phyloP scores from a whole-genome alignment of 2,888 invertebrate species.

The Thalpophila matura region DNA sequence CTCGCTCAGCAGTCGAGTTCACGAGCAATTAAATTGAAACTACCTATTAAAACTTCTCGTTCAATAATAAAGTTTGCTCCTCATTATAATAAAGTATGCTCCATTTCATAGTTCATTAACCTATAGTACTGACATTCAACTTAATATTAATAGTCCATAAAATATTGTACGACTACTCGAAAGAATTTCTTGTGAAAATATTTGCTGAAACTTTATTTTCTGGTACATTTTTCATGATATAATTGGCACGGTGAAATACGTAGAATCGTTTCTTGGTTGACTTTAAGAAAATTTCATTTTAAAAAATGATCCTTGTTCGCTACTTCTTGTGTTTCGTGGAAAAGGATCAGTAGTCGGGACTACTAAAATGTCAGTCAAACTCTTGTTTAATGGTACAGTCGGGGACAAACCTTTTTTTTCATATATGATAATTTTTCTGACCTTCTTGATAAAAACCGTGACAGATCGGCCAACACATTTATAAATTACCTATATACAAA shows the following conservation, averaged over 20 bases:
- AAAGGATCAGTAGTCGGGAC: no score
- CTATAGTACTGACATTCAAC: conserved; percentile 14
- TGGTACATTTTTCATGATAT: conserved; percentile 16
- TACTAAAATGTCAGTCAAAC: no score
- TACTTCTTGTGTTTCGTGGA: background rate
- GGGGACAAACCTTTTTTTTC: no score
- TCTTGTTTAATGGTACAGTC: no score
- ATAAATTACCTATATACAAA: no score
- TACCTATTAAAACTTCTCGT: no score
- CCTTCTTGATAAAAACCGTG: no score
- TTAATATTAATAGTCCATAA: conserved; percentile 19
- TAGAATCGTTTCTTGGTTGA: background rate
- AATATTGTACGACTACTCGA: conserved; percentile 11
- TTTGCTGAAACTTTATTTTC: conserved; percentile 5
- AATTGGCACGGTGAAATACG: conserved; percentile 24
- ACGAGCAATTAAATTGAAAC: no score
- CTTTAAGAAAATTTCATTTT: background rate
- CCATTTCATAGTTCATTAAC: conserved; percentile 30
- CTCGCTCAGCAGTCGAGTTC: no score
- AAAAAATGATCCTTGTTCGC: background rate
- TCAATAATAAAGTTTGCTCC: background rate
- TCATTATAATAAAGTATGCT: conserved; percentile 30
- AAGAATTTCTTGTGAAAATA: conserved; percentile 4
- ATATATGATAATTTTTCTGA: no score
- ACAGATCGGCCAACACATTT: no score